These are phyloP conservation scores for Sogatella furcifera DNA, from an alignment of 1,140 invertebrate genomes.

Conservation along the genomic window DNA sequence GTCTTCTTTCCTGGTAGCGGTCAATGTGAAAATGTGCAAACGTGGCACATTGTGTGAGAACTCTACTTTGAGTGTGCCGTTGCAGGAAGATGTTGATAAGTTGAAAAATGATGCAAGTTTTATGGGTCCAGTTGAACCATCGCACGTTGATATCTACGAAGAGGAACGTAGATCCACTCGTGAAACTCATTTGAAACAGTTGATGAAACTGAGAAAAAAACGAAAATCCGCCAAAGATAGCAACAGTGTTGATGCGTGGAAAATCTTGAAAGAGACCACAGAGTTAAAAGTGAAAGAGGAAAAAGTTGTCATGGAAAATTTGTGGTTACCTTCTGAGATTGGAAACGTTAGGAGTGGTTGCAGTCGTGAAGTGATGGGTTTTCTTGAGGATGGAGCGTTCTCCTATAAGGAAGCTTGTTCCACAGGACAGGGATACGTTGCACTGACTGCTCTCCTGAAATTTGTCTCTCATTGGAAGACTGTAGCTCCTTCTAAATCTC, in stretches of 20 bases:
- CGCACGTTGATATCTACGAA: constrained; percentile 26
- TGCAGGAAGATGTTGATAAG: constrained; percentile 12
- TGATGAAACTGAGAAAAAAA: constrained; percentile 41
- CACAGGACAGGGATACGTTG: constrained; percentile 55
- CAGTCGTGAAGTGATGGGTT: constrained; percentile 59
- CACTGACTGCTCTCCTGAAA: constrained; percentile 40
- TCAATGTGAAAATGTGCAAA: constrained; percentile 18
- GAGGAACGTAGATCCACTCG: constrained; percentile 43
- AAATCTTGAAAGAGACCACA: constrained; percentile 14
- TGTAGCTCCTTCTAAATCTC: neutral
- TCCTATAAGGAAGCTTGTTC: constrained; percentile 51
- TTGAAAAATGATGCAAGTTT: neutral
- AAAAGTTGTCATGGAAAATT: constrained; percentile 45
- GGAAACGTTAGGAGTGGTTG: constrained; percentile 46
- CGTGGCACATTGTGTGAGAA: constrained; percentile 20
- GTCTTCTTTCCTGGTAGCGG: constrained; percentile 21
- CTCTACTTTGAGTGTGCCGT: constrained; percentile 24
- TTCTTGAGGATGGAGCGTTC: constrained; percentile 54
- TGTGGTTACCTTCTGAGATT: constrained; percentile 49
- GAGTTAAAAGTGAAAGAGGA: constrained; percentile 38
- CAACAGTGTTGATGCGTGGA: constrained; percentile 2
- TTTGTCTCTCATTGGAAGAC: constrained; percentile 26
- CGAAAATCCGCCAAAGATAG: constrained; percentile 34
- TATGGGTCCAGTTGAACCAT: constrained; percentile 16
- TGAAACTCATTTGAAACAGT: constrained; percentile 47